A percentile compares a stretch with the other conserved stretches of the same genome.
Conservation (phyloP, 2,113 vertebrate genomes). For the Peromyscus californicus region DNA sequence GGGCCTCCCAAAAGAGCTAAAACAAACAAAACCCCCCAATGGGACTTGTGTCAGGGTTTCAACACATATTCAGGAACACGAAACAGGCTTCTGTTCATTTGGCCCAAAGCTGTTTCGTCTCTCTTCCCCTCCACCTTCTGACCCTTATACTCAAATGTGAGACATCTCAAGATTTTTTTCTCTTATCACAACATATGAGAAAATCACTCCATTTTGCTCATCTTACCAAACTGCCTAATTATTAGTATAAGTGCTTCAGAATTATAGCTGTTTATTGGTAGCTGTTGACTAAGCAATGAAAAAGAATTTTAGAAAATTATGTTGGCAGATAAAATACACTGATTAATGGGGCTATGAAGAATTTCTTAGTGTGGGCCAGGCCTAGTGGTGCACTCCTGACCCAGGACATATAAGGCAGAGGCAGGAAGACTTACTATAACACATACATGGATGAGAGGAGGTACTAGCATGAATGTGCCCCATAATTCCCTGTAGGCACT, state of each 20-base stretch:
- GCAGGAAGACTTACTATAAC: background rate
- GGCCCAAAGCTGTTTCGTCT: background rate
- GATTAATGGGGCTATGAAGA: background rate
- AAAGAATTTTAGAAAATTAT: conserved; percentile 8
- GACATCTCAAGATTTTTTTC: background rate
- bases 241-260: background rate
- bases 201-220: background rate
- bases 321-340: background rate
- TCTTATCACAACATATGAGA: background rate
- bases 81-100: background rate
- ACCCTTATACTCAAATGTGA: background rate
- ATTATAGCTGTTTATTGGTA: background rate
- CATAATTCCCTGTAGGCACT: background rate
- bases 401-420: background rate
- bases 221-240: background rate
- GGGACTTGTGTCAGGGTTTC: background rate
- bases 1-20: no score
- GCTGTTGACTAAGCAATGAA: background rate
- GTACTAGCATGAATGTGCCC: background rate
- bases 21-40: no score
- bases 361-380: background rate
- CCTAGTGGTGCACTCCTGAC: background rate
- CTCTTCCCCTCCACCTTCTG: background rate
- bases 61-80: background rate
- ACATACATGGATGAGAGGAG: background rate